phyloP scores from a whole-genome alignment of 1,140 invertebrate species.

The Dysdera silvatica region DNA sequence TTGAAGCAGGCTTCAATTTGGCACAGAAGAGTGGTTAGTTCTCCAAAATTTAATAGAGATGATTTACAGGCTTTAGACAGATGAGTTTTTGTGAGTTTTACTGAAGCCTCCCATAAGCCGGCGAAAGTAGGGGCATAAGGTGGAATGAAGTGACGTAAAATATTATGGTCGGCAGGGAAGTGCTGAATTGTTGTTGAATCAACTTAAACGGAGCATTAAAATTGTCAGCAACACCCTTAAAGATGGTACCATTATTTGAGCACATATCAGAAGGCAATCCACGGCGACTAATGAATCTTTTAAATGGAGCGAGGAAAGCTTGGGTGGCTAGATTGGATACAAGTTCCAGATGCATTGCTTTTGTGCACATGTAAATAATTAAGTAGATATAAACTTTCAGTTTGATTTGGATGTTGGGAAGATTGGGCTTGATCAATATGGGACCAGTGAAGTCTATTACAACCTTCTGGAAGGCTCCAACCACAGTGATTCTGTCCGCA shows the following conservation, averaged over 20 bases:
- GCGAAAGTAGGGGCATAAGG: neutral
- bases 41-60: too few relatives aligned
- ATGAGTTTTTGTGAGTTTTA: neutral
- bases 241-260: too few relatives aligned
- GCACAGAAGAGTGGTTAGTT: too few relatives aligned
- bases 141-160: neutral
- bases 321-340: too few relatives aligned
- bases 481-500: neutral
- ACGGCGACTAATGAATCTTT: too few relatives aligned
- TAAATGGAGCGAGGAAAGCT: too few relatives aligned
- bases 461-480: neutral
- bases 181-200: neutral
- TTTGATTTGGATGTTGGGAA: neutral
- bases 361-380: neutral
- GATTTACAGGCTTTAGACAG: neutral
- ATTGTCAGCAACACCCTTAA: too few relatives aligned
- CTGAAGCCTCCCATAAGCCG: neutral
- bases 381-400: neutral
- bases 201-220: too few relatives aligned
- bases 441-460: neutral
- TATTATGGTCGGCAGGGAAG: neutral
- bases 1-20: too few relatives aligned
- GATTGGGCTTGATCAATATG: neutral
- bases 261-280: too few relatives aligned
- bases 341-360: neutral